These are phyloP conservation scores for Ascidia mentula DNA, from an alignment of 23 tunicate genomes.

Conservation along the genomic window DNA sequence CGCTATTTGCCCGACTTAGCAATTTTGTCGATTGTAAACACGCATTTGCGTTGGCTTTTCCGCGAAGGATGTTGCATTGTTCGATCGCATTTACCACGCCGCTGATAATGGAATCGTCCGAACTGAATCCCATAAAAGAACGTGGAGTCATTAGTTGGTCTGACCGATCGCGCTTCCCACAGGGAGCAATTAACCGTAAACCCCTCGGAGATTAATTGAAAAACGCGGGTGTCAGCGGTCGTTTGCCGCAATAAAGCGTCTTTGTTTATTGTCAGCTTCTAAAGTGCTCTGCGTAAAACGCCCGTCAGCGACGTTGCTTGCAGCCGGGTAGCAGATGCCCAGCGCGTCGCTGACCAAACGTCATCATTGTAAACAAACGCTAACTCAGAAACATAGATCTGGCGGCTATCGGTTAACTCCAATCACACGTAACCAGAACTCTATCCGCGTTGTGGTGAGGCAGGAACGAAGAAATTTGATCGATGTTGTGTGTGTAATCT, in stretches of 20 bases:
- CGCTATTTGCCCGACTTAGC: no score
- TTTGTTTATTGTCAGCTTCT: not conserved
- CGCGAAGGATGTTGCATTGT: not conserved
- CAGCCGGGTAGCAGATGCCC: not conserved
- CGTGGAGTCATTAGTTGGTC: not conserved
- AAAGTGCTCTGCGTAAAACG: not conserved
- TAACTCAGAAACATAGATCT: no score
- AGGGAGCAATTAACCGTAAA: not conserved
- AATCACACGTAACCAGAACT: no score
- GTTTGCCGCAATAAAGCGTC: not conserved
- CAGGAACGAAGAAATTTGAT: no score
- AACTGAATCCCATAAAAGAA: not conserved
- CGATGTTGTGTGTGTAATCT: not conserved
- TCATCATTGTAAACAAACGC: constrained; percentile 1
- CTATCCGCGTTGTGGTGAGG: no score
- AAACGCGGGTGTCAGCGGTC: not conserved
- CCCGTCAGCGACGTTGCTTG: not conserved
- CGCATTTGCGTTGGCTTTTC: not conserved
- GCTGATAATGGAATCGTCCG: not conserved
- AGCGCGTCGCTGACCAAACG: not conserved
- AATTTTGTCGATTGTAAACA: no score
- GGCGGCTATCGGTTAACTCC: no score
- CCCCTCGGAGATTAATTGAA: constrained; percentile 1
- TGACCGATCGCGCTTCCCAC: no score
- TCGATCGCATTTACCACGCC: not conserved